Evolutionary conservation across 2,888 invertebrate species (phyloP), one percentile per base, ranked within the genome.

Genomic region (Acronicta psi): DNA sequence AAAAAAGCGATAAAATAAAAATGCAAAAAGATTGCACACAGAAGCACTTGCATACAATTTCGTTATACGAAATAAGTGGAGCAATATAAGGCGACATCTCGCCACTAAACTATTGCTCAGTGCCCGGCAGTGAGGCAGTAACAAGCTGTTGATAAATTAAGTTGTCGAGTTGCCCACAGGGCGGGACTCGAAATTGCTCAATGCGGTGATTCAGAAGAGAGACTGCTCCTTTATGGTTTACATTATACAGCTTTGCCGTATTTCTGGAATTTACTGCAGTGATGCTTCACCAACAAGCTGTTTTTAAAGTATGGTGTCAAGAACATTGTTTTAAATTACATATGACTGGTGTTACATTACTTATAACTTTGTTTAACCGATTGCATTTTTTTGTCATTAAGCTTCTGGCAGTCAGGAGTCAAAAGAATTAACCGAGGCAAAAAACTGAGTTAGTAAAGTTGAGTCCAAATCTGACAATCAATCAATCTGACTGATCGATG

Each of bases 91-190:
- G 43, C 72, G 65, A 72, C 73, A 71, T 77, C 68, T 65, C 66
- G 46, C 71, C 59, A 64, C 70, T 73, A 66, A 74, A 66, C 70
- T 66, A 71, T 73, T 70, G 54, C 75, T 71, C 70, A 70, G 55
- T 69, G 66, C 55, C 59, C 53, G 47, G 44, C 57, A 66, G 56
- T 65, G 18, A 56, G 57, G 53, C 68, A 51, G 73, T 69, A 72
- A 58, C 75, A 66, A 69, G 68, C 73, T 67, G 75, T 59, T 75
- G 75, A 75, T 76, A 75, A 76, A 71, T 73, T 73, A 73, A 70
- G 74, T 59, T 69, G 71, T 57, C 73, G 47, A 56, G 43, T 56
- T 36, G 31, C 44, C 55, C 31, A 37, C 57, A 73, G 73, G 53
- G 70, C n/a, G 38, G 64, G 45, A 63, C 38, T 63, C 16, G 34